Evolutionary conservation across 2,888 invertebrate genomes (phyloP).

Genomic region (Drosophila melanosoma): DNA sequence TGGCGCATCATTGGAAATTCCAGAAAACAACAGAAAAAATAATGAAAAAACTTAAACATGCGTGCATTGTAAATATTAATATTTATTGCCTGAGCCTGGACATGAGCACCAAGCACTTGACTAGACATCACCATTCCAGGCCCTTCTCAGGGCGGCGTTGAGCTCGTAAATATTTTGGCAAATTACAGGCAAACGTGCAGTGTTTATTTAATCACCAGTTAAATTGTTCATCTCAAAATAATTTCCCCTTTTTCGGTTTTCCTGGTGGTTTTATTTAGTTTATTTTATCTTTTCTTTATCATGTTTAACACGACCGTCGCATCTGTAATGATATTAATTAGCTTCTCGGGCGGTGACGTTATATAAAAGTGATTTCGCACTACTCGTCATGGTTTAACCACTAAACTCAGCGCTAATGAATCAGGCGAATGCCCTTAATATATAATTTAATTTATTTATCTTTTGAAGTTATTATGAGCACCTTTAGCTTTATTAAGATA

Average conservation of each 20-base stretch:
- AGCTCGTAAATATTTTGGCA: conserved; percentile 77
- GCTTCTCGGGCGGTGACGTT: conserved; percentile 49
- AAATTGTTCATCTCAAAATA: conserved; percentile 9
- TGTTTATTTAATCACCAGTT: conserved; percentile 53
- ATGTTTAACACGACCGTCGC: conserved; percentile 47
- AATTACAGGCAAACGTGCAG: conserved; percentile 68
- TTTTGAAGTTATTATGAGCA: neutral
- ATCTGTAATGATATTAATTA: conserved; percentile 66
- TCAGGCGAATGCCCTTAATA: neutral
- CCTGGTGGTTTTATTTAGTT: neutral
- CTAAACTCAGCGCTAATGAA: conserved; percentile 61
- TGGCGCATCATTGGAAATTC: conserved; percentile 53
- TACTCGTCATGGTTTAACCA: conserved; percentile 25
- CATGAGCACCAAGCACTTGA: conserved; percentile 19
- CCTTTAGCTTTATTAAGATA: neutral
- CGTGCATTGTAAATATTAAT: conserved; percentile 61
- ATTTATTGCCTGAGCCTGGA: conserved; percentile 61
- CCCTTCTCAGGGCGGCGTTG: conserved; percentile 62
- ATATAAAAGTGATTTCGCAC: conserved; percentile 30
- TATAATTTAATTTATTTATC: neutral
- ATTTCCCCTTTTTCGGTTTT: neutral
- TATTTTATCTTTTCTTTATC: conserved; percentile 16
- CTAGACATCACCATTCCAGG: conserved; percentile 24
- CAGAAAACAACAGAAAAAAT: conserved; percentile 43
- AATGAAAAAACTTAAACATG: conserved; percentile 42